Conservation (phyloP, 1,140 invertebrate genomes). For the Heliconius melpomene region DNA sequence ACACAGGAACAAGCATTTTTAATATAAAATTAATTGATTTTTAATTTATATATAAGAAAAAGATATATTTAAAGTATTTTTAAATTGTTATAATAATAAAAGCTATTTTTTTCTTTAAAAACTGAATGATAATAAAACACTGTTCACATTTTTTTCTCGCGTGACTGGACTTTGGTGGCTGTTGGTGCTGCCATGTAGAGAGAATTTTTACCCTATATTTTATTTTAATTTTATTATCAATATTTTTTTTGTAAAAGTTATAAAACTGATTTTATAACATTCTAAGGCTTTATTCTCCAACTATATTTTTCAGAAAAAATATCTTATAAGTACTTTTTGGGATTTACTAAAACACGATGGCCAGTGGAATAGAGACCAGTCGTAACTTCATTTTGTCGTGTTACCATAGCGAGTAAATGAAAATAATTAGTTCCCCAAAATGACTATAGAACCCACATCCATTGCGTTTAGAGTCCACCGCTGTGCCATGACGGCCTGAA, state of each 20-base stretch:
- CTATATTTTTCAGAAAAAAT: no score
- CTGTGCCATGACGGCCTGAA: no score
- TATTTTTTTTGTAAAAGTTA: background rate
- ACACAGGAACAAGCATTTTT: constrained; percentile 39
- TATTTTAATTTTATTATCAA: constrained; percentile 11
- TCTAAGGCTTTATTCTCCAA: no score
- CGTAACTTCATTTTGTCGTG: no score
- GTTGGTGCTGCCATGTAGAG: constrained; percentile 44
- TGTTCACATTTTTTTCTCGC: constrained; percentile 66
- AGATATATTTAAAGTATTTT: constrained; percentile 10
- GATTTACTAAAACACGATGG: no score
- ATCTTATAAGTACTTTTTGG: no score
- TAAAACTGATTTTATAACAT: background rate
- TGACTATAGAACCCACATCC: no score
- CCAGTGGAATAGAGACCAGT: no score
- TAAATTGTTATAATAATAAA: constrained; percentile 20
- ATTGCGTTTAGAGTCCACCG: no score
- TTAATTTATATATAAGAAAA: background rate
- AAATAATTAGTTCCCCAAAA: no score
- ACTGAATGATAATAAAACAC: constrained; percentile 44
- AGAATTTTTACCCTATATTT: background rate
- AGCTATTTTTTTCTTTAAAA: constrained; percentile 47
- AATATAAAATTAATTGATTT: constrained; percentile 9
- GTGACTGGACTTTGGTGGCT: constrained; percentile 60
- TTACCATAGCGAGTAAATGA: no score